Evolutionary conservation across 2,113 vertebrate genomes (phyloP), one percentile per base, ranked within the genome.

Genomic region (Alces alces): DNA sequence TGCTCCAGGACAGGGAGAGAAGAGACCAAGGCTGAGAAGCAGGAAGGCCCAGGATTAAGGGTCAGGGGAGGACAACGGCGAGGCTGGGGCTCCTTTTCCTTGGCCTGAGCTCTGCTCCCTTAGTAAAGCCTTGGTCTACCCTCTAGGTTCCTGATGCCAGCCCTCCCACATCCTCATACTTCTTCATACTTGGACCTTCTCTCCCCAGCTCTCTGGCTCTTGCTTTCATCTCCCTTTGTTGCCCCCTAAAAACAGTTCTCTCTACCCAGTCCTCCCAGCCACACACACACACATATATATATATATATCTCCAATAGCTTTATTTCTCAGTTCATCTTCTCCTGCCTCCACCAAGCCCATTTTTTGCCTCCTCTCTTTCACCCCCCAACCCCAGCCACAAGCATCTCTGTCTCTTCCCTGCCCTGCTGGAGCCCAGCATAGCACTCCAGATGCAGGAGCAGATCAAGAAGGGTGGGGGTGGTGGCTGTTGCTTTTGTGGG

Each of bases 381-480:
- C 55, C 58, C 50, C 43, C 28, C 4, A 52, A 45, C 64, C 57
- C 47, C 73, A 64, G 36, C 27, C n/a, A 39, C n/a, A 23, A 47
- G 16, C 91, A 28, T 55, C 47, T 84, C 80, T 2, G 4, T 89
- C 66, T 91, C 80, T 27, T 96, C 92, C 43, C 79, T 79, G 93
- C 85, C 84, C 66, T 66, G 66, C 47, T 57, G 79, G 86, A 19
- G 2, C 96, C 89, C 97, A 84, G 96, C 96, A 97, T 91, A 92
- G 96, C 95, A 93, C 96, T 98, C 97, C 97, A 98, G 97, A 96
- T 97, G 97, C 66, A 96, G 89, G 82, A 94, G 79, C 97, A 97
- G 97, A 98, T 97, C 97, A 97, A 97, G 97, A 93, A 98, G 97
- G 97, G 73, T n/a, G 98, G 98, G 97, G 98, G 98, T 96, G 98